Conservation (phyloP, 2,797 vertebrate species). For the Cynodonichthys magdalenae region DNA sequence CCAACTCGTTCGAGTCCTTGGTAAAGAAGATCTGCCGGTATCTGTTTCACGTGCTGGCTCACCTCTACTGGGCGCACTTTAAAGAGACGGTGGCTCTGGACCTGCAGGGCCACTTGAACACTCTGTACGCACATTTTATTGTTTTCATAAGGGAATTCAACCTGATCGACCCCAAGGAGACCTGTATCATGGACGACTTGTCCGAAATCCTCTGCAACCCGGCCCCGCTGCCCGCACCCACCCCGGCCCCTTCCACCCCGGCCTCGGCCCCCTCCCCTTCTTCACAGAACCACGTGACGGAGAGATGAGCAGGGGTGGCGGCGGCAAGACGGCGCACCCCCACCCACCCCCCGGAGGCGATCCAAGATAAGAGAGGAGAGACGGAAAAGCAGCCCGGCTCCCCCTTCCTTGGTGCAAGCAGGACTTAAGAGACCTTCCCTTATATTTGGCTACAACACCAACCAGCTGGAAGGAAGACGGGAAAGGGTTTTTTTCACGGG, state of each 20-base stretch:
- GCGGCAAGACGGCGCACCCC: constrained; percentile 34
- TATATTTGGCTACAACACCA: constrained; percentile 73
- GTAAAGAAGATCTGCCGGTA: constrained; percentile 98
- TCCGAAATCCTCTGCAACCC: constrained; percentile 93
- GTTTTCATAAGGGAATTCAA: constrained; percentile 98
- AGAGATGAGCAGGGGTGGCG: constrained; percentile 89
- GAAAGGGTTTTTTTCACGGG: constrained; percentile 31
- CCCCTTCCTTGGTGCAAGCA: constrained; percentile 67
- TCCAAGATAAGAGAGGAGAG: constrained; percentile 67
- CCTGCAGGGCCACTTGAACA: constrained; percentile 98
- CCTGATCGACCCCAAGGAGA: constrained; percentile 98
- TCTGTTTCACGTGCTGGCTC: constrained; percentile 96
- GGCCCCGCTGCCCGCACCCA: constrained; percentile 45
- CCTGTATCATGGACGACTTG: constrained; percentile 98
- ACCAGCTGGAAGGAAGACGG: constrained; percentile 59
- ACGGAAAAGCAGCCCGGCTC: constrained; percentile 59
- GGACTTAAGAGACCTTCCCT: constrained; percentile 78
- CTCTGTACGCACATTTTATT: constrained; percentile 97
- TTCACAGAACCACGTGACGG: constrained; percentile 96
- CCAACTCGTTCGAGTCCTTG: constrained; percentile 95
- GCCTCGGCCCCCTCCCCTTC: constrained; percentile 76
- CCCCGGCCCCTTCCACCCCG: constrained; percentile 52
- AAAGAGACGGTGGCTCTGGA: constrained; percentile 96
- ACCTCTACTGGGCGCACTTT: constrained; percentile 99
- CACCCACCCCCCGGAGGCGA: constrained; percentile 67